A percentile compares a stretch with the other conserved stretches of the same genome.
These are phyloP conservation scores for Myripristis murdjan DNA, from an alignment of 2,797 vertebrate genomes.

Conservation along the genomic window DNA sequence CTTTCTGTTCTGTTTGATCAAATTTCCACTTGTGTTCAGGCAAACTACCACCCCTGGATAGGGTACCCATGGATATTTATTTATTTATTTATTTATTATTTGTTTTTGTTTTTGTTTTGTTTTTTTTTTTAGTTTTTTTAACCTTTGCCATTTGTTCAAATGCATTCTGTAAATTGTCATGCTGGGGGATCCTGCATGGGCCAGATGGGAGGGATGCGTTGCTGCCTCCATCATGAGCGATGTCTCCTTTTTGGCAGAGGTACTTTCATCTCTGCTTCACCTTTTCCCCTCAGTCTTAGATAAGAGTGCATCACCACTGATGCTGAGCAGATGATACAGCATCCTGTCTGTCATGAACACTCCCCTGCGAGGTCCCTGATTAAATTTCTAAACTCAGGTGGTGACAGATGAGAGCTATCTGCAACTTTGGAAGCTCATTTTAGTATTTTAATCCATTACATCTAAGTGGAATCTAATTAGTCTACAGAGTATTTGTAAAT, in stretches of 20 bases:
- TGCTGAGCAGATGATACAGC: slow-evolving; percentile 12
- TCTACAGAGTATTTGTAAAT: slow-evolving; percentile 34
- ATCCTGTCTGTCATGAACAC: slow-evolving; percentile 14
- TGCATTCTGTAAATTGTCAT: too few species aligned
- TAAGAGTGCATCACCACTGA: neutral
- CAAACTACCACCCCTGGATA: too few species aligned
- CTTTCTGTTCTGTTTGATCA: too few species aligned
- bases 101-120: too few species aligned
- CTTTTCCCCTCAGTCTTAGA: slow-evolving; percentile 5
- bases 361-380: slow-evolving; percentile 32
- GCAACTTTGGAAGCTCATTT: slow-evolving; percentile 4
- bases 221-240: too few species aligned
- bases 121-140: too few species aligned
- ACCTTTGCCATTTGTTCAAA: too few species aligned
- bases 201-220: too few species aligned
- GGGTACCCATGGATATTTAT: too few species aligned
- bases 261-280: neutral
- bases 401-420: slow-evolving; percentile 25
- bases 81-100: too few species aligned
- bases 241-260: neutral
- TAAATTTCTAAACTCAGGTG: slow-evolving; percentile 49
- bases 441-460: slow-evolving; percentile 44
- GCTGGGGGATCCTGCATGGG: too few species aligned
- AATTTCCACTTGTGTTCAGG: too few species aligned
- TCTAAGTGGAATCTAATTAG: slow-evolving; percentile 56